Base-by-base conservation (phyloP, 2,113 vertebrate genomes). In the Leuciscus idus region DNA sequence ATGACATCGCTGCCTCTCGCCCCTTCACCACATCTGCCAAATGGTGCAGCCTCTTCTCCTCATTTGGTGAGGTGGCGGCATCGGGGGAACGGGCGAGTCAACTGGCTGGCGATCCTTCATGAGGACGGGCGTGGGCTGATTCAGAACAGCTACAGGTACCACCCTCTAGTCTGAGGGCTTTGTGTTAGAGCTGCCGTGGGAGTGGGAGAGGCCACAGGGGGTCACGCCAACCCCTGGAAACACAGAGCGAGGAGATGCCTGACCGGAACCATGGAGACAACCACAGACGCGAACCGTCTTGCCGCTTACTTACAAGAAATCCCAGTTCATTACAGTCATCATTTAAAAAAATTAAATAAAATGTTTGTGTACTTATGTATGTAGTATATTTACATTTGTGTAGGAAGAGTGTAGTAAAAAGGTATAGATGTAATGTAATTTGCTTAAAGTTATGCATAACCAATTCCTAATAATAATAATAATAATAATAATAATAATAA, bases 101-200 rank as follows among this genome's bases (percentile, higher is more conserved):
- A 55, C 90, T 90, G 94, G 90, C 85, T 84, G 72, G 89, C 75
- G 84, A 95, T 95, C 91, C 90, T 94, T 95, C 94, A 95, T 93
- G 90, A 89, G 87, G 93, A 91, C 76, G 90, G n/a, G 91, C 92
- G 95, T 96, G 94, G 95, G 95, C 90, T 92, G 94, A 85, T 70
- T 62, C 77, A 81, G 66, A 82, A 84, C 83, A 68, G 91, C 94
- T 91, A 93, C 94, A 93, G 93, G 94, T 95, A 92, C 92, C 90
- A 90, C 59, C 92, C 93, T 92, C 78, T 55, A 83, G 89, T 86
- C 85, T 64, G 52, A 81, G 36, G 89, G 91, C 92, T 95, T 94
- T 94, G 94, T 95, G 92, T 90, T 88, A 10, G 89, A 90, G 84
- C 68, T 61, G 55, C 90, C 91, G 95, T 95, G 92, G 94, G 94